Percentiles rank a stretch among this genome's conserved stretches.
Evolutionary conservation across 2,797 vertebrate species (phyloP).

Genomic region (Jordanella pulchra): DNA sequence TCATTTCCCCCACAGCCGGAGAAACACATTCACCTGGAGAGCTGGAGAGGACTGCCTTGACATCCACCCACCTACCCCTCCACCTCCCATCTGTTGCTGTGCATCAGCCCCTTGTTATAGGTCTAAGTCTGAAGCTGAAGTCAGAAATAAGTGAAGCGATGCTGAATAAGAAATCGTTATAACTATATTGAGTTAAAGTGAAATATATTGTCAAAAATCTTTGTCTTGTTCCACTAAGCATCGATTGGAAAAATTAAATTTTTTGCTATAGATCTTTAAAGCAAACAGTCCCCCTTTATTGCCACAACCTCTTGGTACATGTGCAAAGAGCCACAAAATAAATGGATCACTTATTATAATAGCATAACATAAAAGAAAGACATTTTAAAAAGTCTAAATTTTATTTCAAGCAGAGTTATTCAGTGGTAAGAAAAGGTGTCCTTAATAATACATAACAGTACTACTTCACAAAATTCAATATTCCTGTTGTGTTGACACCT

Average conservation of each 20-base stretch:
- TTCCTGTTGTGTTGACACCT: too few relatives aligned
- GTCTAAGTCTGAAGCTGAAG: constrained; percentile 73
- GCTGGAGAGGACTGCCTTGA: constrained; percentile 80
- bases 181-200: background rate
- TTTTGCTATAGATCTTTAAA: background rate
- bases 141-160: constrained; percentile 38
- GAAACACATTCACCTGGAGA: constrained; percentile 86
- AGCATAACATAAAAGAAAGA: background rate
- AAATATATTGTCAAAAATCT: background rate
- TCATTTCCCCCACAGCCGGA: constrained; percentile 84
- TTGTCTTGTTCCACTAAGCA: background rate
- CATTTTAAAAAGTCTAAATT: background rate
- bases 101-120: constrained; percentile 71
- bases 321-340: background rate
- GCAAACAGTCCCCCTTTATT: background rate
- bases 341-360: background rate
- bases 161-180: constrained; percentile 39
- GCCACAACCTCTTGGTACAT: background rate
- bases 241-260: background rate
- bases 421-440: too few relatives aligned
- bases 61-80: constrained; percentile 68
- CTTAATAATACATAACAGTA: too few relatives aligned
- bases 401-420: background rate
- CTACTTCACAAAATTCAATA: too few relatives aligned
- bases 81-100: constrained; percentile 64